Conservation (phyloP, 2,113 vertebrate species). For the Xenopus borealis region DNA sequence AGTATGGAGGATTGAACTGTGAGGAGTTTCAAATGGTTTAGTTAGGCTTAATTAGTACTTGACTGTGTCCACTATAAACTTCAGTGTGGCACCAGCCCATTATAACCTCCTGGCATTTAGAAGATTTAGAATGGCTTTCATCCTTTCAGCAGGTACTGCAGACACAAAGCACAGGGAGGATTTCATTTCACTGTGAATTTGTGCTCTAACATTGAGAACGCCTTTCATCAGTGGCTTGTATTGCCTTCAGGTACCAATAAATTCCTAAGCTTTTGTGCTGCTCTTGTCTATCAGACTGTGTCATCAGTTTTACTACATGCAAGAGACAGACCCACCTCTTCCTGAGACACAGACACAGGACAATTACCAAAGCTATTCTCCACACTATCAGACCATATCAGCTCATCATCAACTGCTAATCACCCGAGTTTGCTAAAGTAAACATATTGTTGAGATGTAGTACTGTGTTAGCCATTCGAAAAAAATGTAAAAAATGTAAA, state of each 20-base stretch:
- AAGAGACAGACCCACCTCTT: conserved; percentile 67
- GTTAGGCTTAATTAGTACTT: conserved; percentile 38
- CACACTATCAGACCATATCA: conserved; percentile 56
- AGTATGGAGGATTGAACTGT: too few species aligned
- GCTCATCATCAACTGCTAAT: conserved; percentile 57
- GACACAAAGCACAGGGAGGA: conserved; percentile 57
- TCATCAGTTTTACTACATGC: conserved; percentile 72
- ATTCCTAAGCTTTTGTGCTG: conserved; percentile 66
- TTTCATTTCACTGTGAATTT: conserved; percentile 66
- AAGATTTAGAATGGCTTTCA: conserved; percentile 57
- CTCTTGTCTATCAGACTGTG: conserved; percentile 70
- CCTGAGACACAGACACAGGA: conserved; percentile 67
- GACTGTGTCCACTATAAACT: conserved; percentile 46
- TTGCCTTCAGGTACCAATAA: conserved; percentile 72
- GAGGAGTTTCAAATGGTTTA: not conserved
- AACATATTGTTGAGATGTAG: too few species aligned
- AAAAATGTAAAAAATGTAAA: too few species aligned
- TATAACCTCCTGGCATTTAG: conserved; percentile 52
- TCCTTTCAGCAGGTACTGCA: conserved; percentile 50
- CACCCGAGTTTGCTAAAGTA: conserved; percentile 42
- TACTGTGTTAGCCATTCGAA: too few species aligned
- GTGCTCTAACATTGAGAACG: conserved; percentile 60
- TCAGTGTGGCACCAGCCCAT: conserved; percentile 53
- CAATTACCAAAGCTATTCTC: conserved; percentile 62
- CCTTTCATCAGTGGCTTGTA: conserved; percentile 68